Evolutionary conservation across 2,888 invertebrate species (phyloP).

Genomic region (Conchocele bisecta): DNA sequence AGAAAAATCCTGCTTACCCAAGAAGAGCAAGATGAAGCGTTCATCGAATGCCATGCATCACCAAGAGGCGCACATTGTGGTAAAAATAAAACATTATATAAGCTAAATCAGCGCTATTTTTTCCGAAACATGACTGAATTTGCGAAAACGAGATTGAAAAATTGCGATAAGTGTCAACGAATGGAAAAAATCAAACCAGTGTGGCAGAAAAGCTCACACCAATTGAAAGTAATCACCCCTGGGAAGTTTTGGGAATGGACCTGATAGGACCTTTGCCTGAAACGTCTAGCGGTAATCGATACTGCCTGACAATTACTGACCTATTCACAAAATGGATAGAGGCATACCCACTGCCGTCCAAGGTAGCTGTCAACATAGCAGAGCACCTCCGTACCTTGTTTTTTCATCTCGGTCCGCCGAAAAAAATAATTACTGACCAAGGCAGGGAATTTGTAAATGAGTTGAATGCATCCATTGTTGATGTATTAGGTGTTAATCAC

Average conservation of each 20-base stretch:
- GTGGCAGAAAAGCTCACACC: background rate
- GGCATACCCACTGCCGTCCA: background rate
- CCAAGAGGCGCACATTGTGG: no score
- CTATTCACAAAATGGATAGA: conserved; percentile 11
- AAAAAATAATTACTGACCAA: conserved; percentile 13
- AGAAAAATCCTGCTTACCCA: no score
- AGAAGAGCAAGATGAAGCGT: no score
- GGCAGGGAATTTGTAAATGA: conserved; percentile 13
- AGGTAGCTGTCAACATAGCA: background rate
- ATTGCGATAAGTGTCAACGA: conserved; percentile 10
- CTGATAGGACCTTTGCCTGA: conserved; percentile 2
- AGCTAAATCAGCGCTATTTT: no score
- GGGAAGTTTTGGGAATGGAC: conserved; percentile 1
- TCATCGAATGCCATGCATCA: no score
- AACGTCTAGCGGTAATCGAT: background rate
- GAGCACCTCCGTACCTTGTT: background rate
- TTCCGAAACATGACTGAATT: no score
- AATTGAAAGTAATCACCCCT: background rate
- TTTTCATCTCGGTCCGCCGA: conserved; percentile 7
- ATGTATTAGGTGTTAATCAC: background rate
- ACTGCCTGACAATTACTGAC: background rate
- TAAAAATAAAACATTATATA: no score
- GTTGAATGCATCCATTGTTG: background rate
- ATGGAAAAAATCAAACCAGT: conserved; percentile 12
- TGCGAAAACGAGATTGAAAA: no score